Percentiles rank a stretch among this genome's conserved stretches.
Evolutionary conservation across 2,888 invertebrate species (phyloP).

Genomic region (Monopis laevigella): DNA sequence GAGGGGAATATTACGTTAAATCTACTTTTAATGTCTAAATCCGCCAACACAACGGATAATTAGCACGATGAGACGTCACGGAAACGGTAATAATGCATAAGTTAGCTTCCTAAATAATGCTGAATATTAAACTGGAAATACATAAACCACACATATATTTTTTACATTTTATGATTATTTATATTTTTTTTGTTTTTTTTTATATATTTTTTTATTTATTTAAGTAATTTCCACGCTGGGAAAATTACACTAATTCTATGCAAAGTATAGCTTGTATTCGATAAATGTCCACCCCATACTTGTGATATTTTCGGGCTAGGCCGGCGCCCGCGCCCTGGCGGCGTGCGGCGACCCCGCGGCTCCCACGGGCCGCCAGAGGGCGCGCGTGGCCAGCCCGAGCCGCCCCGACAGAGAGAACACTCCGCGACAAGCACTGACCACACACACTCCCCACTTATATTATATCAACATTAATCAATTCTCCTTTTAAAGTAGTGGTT

Average conservation of each 20-base stretch:
- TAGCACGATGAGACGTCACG: slow-evolving; percentile 36
- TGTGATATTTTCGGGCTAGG: slow-evolving; percentile 64
- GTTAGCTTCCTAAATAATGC: no score
- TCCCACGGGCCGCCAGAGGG: no score
- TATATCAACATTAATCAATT: no score
- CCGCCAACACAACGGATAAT: no score
- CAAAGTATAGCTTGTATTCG: slow-evolving; percentile 89
- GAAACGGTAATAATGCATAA: slow-evolving; percentile 34
- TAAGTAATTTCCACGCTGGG: slow-evolving; percentile 72
- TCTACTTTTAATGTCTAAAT: no score
- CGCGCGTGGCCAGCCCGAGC: no score
- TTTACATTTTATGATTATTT: slow-evolving; percentile 30
- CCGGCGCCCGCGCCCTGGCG: slow-evolving; percentile 65
- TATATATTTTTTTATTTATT: slow-evolving; percentile 38
- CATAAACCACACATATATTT: slow-evolving; percentile 59
- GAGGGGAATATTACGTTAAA: no score
- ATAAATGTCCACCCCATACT: slow-evolving; percentile 66
- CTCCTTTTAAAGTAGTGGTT: no score
- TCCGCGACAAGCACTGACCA: no score
- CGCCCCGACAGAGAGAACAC: no score
- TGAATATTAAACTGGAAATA: slow-evolving; percentile 68
- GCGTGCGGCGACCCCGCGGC: slow-evolving; percentile 23
- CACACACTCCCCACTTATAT: no score
- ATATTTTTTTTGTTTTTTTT: slow-evolving; percentile 32
- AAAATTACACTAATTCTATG: slow-evolving; percentile 92